Conservation (phyloP, 2,888 invertebrate genomes). For the Protophormia terraenovae region DNA sequence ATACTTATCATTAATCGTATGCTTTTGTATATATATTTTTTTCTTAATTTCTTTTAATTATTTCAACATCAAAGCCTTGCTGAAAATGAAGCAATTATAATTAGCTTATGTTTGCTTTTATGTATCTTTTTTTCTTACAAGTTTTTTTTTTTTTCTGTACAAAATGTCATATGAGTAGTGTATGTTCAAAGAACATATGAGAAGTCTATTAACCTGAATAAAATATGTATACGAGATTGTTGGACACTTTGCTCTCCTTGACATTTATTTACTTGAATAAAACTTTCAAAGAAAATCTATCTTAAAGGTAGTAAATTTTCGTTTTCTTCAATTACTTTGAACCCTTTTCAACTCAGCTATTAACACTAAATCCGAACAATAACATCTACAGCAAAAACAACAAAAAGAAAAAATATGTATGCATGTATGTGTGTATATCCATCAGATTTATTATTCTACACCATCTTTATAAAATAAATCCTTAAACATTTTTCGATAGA, state of each 20-base stretch:
- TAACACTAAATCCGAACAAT: slow-evolving; percentile 44
- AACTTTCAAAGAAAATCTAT: slow-evolving; percentile 24
- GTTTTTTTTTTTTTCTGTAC: background rate
- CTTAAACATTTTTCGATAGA: slow-evolving; percentile 24
- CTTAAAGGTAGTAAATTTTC: slow-evolving; percentile 40
- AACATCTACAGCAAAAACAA: slow-evolving; percentile 5
- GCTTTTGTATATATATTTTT: background rate
- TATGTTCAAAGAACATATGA: background rate
- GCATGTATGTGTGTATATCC: too few species aligned
- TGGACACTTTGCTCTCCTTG: slow-evolving; percentile 4
- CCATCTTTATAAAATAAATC: slow-evolving; percentile 45
- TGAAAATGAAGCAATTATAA: background rate
- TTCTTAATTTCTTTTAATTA: background rate
- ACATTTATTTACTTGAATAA: slow-evolving; percentile 27
- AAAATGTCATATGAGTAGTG: too few species aligned
- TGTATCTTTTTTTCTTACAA: background rate
- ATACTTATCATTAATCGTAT: too few species aligned
- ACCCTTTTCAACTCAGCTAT: slow-evolving; percentile 64
- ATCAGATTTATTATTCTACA: slow-evolving; percentile 51
- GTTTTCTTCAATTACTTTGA: slow-evolving; percentile 44
- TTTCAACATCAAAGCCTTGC: background rate
- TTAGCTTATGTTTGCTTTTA: background rate
- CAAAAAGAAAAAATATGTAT: slow-evolving; percentile 4
- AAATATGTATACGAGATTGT: background rate
- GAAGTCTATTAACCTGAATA: background rate